Evolutionary conservation across 2,888 invertebrate species (phyloP).

Genomic region (Harmothoe impar): DNA sequence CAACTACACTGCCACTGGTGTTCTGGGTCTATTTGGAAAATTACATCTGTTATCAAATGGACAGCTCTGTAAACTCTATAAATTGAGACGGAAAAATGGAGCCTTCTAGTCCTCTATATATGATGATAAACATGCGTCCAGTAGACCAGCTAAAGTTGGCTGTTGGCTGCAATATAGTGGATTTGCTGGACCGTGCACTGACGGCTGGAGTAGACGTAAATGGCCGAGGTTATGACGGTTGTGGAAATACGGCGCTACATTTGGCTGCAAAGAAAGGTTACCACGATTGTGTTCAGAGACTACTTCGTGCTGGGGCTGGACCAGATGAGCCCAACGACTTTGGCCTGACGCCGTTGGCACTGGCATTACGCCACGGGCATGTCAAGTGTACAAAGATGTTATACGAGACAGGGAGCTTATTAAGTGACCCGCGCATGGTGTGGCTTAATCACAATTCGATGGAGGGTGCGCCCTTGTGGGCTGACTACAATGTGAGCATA

Average conservation of each 20-base stretch:
- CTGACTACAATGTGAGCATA: slow-evolving; percentile 38
- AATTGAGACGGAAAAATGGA: too few relatives aligned
- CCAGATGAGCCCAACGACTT: slow-evolving; percentile 62
- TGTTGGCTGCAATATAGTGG: slow-evolving; percentile 53
- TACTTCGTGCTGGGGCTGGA: slow-evolving; percentile 40
- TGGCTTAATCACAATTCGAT: slow-evolving; percentile 49
- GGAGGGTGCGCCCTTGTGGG: slow-evolving; percentile 56
- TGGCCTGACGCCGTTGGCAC: slow-evolving; percentile 55
- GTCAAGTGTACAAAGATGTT: slow-evolving; percentile 39
- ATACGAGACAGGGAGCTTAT: slow-evolving; percentile 51
- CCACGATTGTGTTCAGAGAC: slow-evolving; percentile 36
- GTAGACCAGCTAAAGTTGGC: slow-evolving; percentile 38
- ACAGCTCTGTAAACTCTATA: too few relatives aligned
- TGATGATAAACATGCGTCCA: slow-evolving; percentile 35
- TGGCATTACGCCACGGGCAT: slow-evolving; percentile 59
- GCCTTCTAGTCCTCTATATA: background rate
- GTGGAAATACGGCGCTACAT: slow-evolving; percentile 56
- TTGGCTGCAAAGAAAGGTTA: slow-evolving; percentile 54
- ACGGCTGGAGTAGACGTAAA: slow-evolving; percentile 33
- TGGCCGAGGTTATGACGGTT: background rate
- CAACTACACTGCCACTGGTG: too few relatives aligned
- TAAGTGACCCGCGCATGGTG: slow-evolving; percentile 58
- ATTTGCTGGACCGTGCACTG: slow-evolving; percentile 1
- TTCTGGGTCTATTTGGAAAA: too few relatives aligned
- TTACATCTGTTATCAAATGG: too few relatives aligned